These are phyloP conservation scores for Pygoscelis adeliae DNA, from an alignment of 2,113 vertebrate species.

Conservation along the genomic window DNA sequence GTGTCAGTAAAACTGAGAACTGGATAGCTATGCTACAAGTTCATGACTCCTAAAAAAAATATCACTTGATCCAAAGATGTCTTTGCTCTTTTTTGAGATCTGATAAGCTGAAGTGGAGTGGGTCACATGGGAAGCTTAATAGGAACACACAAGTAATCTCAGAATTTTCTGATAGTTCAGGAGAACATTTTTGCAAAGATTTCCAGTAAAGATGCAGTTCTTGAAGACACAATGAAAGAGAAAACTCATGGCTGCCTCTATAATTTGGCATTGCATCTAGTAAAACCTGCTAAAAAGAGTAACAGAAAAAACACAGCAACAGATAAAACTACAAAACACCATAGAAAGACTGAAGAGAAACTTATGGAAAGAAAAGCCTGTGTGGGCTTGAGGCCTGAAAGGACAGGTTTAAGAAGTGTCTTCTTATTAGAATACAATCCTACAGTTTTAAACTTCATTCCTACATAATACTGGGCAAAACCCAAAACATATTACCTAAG, in stretches of 20 bases:
- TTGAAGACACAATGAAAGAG: neutral
- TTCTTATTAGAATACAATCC: neutral
- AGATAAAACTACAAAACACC: neutral
- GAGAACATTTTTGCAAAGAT: neutral
- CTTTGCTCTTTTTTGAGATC: neutral
- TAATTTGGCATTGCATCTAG: neutral
- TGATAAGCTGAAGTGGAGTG: neutral
- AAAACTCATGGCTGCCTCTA: neutral
- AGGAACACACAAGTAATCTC: neutral
- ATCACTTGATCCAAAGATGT: neutral
- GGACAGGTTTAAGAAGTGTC: neutral
- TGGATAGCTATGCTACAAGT: neutral
- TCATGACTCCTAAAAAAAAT: slow-evolving; percentile 2
- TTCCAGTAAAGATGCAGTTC: neutral
- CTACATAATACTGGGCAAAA: neutral
- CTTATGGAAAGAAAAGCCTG: neutral
- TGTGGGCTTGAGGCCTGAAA: neutral
- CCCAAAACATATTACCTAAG: neutral
- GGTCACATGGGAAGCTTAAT: neutral
- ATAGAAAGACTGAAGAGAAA: neutral
- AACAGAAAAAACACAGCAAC: neutral
- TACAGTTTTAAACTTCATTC: neutral
- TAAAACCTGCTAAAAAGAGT: neutral
- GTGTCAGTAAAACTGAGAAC: neutral
- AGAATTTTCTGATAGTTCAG: neutral